Evolutionary conservation across 2,888 invertebrate genomes (phyloP), one percentile per base, ranked within the genome.

Genomic region (Papilio protenor): DNA sequence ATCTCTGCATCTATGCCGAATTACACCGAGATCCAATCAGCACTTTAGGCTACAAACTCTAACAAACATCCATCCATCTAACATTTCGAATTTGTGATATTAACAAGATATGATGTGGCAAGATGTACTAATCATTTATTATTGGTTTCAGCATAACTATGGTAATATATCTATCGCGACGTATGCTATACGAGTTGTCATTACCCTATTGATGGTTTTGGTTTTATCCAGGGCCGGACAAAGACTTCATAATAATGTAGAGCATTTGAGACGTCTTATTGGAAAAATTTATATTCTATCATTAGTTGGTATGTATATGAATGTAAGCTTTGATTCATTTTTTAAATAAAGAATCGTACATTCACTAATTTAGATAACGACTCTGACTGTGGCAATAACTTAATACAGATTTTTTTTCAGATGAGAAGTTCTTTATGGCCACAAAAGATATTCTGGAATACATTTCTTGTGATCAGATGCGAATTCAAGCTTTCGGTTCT

Each of bases 371-470:
- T 33, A 40, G 8, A 8, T 40, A 40, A 40, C 40, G 40, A 40
- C 1, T 40, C 8, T 40, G 40, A 40, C 8, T 40, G 40, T 40
- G 8, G 6, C 6, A 40, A 40, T 40, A 8, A 40, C 40, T 40
- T 40, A 8, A 40, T 40, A 40, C 40, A 40, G 8, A 33, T 55
- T 11, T 66, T 66, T 10, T 40, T 82, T 61, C 81, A 85, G 90
- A 83, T 79, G 81, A 85, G 0, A 79, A 81, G 6, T 81, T 84
- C 23, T 85, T 85, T 78, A 87, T 84, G 57, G 82, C 85, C 4
- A 82, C 85, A 0, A 87, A 83, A 11, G 85, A 87, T 55, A 81
- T 91, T 0, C 81, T 92, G 0, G 85, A 87, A 0, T 80, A 86
- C 70, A 84, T 89, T 73, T 80, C 82, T 27, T 83, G 84, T 1